Conservation (phyloP, 1,140 invertebrate species). For the Zelostemma sp. region DNA sequence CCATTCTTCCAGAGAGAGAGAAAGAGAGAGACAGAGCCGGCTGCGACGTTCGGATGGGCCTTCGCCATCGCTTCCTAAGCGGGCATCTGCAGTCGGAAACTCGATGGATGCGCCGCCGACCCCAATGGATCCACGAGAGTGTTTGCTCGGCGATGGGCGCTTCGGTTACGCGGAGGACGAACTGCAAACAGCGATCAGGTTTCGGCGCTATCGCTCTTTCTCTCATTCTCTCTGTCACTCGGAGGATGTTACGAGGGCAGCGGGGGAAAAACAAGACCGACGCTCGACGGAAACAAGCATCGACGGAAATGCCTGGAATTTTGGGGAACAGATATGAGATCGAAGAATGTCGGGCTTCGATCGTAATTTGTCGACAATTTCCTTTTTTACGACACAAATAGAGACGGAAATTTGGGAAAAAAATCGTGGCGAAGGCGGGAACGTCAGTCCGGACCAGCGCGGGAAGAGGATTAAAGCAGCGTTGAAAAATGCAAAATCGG, state of each 20-base stretch:
- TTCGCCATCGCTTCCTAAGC: conserved; percentile 28
- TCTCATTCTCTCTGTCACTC: conserved; percentile 17
- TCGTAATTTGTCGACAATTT: no score
- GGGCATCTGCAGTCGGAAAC: conserved; percentile 37
- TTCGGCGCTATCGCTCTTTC: conserved; percentile 46
- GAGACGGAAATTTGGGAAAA: no score
- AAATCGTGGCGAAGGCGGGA: no score
- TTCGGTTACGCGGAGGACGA: conserved; percentile 62
- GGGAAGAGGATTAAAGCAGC: not conserved
- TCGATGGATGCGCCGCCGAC: conserved; percentile 31
- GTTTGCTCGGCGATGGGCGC: conserved; percentile 59
- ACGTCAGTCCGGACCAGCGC: no score
- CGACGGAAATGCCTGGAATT: not conserved
- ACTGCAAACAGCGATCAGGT: conserved; percentile 66
- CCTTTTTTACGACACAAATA: no score
- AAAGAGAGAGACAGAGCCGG: conserved; percentile 13
- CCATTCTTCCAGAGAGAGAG: conserved; percentile 1
- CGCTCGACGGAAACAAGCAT: not conserved
- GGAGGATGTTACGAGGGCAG: conserved; percentile 16
- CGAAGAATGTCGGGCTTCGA: not conserved
- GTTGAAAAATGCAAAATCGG: conserved; percentile 3
- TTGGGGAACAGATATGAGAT: not conserved
- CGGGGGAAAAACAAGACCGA: conserved; percentile 30
- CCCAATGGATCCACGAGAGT: conserved; percentile 45
- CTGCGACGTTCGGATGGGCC: conserved; percentile 11